Evolutionary conservation across 1,140 invertebrate species (phyloP), one percentile per base, ranked within the genome.

Genomic region (Panulirus ornatus): DNA sequence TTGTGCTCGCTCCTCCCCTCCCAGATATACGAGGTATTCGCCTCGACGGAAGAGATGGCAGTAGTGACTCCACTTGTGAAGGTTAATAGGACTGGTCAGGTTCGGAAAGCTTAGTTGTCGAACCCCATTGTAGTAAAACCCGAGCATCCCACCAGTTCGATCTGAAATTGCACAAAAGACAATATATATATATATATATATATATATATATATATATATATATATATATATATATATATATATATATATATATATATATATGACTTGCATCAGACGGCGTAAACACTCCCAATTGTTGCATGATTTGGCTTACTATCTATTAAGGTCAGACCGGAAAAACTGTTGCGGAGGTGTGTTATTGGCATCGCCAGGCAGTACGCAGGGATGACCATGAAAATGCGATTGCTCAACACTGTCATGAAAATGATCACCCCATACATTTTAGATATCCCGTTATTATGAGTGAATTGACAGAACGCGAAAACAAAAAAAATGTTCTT

Each of bases 51-150:
- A 88, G 5, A 88, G 16, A 19, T 88, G 86, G 58, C 86, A 88
- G 76, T 88, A 88, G 40, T 88, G 76, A 27, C 36, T 88, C 86
- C 86, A 88, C 58, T 44, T 34, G 19, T 88, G 76, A 8, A 88
- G 86, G 11, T 63, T 30, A 22, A 88, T 66, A 54, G 16, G 19
- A 38, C 44, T 88, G 19, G 40, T 81, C 34, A 88, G 47, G 76
- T 88, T 44, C 5, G 75, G 76, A 38, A 88, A 88, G 27, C 86
- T 76, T 36, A 70, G 47, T 58, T 88, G 86, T 54, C 86, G 70
- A 27, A 88, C 86, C 3, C 86, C 86, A 27, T 88, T 88, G 75
- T 88, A 88, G 86, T 88, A 88, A 27, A 88, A 88, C 2, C 86
- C 86, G 47, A 73, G 86, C 19, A 81, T 36, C 38, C 27, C 54